Evolutionary conservation across 2,113 vertebrate species (phyloP).

Genomic region (Rhineura floridana): DNA sequence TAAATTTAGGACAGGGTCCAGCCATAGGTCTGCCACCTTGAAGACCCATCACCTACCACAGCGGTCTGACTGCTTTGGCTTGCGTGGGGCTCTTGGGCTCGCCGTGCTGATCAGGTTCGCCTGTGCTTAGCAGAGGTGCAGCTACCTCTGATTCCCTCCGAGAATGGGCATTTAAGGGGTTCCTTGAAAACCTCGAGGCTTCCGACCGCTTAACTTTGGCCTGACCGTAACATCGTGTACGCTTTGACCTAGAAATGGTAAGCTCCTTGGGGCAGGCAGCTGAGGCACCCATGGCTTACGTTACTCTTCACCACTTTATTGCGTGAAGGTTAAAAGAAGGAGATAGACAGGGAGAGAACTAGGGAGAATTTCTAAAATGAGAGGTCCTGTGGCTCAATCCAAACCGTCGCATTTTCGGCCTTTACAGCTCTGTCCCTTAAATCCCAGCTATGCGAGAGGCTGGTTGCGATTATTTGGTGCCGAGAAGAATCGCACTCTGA

Average conservation of each 20-base stretch:
- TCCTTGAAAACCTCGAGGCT: neutral
- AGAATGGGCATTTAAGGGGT: neutral
- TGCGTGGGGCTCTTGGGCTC: neutral
- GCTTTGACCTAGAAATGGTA: neutral
- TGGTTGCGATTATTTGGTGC: neutral
- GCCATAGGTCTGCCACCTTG: too few relatives aligned
- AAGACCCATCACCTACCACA: neutral
- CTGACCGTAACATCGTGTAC: neutral
- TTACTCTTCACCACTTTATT: neutral
- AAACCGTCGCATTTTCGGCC: neutral
- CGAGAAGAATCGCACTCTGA: neutral
- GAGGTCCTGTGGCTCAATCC: neutral
- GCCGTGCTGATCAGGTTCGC: neutral
- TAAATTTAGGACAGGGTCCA: neutral
- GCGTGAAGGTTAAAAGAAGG: neutral
- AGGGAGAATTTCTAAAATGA: neutral
- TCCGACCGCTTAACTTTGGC: neutral
- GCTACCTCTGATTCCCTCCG: neutral
- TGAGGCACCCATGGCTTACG: too few relatives aligned
- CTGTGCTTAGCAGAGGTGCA: neutral
- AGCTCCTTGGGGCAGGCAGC: neutral
- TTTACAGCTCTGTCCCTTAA: neutral
- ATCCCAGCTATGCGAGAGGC: too few relatives aligned
- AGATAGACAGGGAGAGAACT: too few relatives aligned
- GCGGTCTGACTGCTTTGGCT: too few relatives aligned